These are phyloP conservation scores for Luffia ferchaultella DNA, from an alignment of 2,888 invertebrate species.

Conservation along the genomic window DNA sequence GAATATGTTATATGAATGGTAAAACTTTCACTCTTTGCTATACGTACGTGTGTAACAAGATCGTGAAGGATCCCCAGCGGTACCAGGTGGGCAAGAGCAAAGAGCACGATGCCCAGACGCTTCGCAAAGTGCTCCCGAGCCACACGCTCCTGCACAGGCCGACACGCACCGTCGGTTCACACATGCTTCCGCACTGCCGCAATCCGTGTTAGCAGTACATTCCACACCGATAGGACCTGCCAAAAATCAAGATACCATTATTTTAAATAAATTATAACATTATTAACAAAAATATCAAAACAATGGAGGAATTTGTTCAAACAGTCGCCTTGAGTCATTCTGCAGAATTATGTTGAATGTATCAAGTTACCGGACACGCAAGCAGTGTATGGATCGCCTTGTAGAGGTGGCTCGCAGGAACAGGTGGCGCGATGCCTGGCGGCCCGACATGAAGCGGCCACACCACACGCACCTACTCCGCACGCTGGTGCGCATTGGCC, in stretches of 20 bases:
- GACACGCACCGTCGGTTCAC: constrained; percentile 81
- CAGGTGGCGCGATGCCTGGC: constrained; percentile 80
- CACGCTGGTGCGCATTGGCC: constrained; percentile 83
- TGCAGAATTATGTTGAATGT: not conserved
- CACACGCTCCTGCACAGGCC: constrained; percentile 86
- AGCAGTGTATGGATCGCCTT: constrained; percentile 83
- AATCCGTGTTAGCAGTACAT: constrained; percentile 78
- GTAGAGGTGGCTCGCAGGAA: constrained; percentile 74
- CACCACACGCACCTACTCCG: constrained; percentile 73
- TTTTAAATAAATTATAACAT: not conserved
- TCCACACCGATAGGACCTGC: constrained; percentile 61
- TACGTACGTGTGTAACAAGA: constrained; percentile 86
- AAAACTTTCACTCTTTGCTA: not conserved
- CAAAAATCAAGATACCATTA: constrained; percentile 6
- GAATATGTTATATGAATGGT: no score
- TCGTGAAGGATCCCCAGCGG: constrained; percentile 87
- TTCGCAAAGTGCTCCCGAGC: constrained; percentile 80
- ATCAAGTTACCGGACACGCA: constrained; percentile 64
- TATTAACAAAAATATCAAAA: not conserved
- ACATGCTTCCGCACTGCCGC: constrained; percentile 80
- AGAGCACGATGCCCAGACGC: constrained; percentile 80
- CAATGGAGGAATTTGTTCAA: not conserved
- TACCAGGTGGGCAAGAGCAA: constrained; percentile 85
- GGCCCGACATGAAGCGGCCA: constrained; percentile 80
- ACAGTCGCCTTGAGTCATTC: not conserved